A percentile compares a stretch with the other conserved stretches of the same genome.
Conservation (phyloP, 2,113 vertebrate species). For the Athene cunicularia region DNA sequence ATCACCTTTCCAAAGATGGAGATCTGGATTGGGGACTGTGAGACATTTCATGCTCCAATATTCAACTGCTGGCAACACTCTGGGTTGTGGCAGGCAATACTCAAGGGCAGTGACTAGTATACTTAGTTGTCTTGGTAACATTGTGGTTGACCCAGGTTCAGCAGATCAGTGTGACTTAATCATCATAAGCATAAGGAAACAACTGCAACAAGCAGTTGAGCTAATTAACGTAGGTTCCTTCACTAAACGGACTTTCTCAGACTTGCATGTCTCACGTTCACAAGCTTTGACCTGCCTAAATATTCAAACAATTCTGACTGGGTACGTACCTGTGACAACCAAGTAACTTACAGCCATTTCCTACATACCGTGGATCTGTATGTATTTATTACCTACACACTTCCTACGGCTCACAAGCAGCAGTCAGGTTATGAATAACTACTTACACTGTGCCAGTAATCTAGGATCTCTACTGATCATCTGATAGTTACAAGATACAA, state of each 20-base stretch:
- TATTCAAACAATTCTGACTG: neutral
- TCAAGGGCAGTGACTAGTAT: neutral
- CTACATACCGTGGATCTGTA: neutral
- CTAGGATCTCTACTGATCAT: neutral
- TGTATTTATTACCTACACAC: neutral
- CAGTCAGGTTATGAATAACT: neutral
- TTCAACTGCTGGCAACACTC: neutral
- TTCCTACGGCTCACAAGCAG: neutral
- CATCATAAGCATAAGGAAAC: conserved; percentile 24
- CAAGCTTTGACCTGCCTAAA: neutral
- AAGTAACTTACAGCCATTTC: neutral
- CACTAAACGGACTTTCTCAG: neutral
- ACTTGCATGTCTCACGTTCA: neutral
- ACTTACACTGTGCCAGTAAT: neutral
- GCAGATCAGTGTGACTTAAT: neutral
- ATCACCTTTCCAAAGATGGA: neutral
- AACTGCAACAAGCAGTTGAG: neutral
- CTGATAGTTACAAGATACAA: neutral
- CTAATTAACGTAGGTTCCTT: neutral
- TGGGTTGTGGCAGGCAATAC: neutral
- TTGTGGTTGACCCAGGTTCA: neutral
- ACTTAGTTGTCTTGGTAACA: neutral
- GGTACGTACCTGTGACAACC: neutral
- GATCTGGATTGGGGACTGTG: neutral
- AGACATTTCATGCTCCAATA: neutral